These are phyloP conservation scores for Chiloscyllium punctatum DNA, from an alignment of 2,797 vertebrate species.

Conservation along the genomic window DNA sequence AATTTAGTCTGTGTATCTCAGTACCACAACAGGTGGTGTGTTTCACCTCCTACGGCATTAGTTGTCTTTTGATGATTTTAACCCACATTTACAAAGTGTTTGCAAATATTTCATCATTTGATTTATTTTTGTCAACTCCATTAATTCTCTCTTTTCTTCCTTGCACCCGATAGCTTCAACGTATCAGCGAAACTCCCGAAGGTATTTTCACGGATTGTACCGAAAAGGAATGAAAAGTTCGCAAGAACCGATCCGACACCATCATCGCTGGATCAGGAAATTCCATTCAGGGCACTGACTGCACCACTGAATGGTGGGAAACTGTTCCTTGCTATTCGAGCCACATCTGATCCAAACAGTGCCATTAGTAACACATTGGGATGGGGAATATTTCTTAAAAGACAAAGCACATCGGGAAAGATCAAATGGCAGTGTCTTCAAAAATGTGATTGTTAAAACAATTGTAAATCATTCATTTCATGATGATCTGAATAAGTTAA, in stretches of 20 bases:
- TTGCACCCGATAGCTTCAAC: conserved; percentile 71
- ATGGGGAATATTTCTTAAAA: conserved; percentile 42
- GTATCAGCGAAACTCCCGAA: conserved; percentile 81
- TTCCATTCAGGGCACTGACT: conserved; percentile 71
- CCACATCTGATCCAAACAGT: conserved; percentile 65
- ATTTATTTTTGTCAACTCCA: not conserved
- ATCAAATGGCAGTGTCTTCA: conserved; percentile 18
- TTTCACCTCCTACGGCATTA: not conserved
- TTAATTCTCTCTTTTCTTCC: conserved; percentile 40
- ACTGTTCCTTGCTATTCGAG: conserved; percentile 55
- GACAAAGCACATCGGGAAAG: not conserved
- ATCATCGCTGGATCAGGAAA: conserved; percentile 70
- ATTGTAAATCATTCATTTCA: conserved; percentile 15
- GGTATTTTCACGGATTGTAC: conserved; percentile 74
- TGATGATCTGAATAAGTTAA: not conserved
- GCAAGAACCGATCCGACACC: conserved; percentile 62
- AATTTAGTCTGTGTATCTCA: not conserved
- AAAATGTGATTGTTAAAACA: conserved; percentile 19
- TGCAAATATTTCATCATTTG: not conserved
- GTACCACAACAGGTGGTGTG: not conserved
- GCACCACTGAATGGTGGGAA: conserved; percentile 53
- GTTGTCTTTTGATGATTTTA: not conserved
- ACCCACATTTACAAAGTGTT: not conserved
- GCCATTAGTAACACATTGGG: conserved; percentile 64
- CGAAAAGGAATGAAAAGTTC: conserved; percentile 66